Evolutionary conservation across 2,797 vertebrate species (phyloP), one percentile per base, ranked within the genome.

Genomic region (Salarias fasciatus): DNA sequence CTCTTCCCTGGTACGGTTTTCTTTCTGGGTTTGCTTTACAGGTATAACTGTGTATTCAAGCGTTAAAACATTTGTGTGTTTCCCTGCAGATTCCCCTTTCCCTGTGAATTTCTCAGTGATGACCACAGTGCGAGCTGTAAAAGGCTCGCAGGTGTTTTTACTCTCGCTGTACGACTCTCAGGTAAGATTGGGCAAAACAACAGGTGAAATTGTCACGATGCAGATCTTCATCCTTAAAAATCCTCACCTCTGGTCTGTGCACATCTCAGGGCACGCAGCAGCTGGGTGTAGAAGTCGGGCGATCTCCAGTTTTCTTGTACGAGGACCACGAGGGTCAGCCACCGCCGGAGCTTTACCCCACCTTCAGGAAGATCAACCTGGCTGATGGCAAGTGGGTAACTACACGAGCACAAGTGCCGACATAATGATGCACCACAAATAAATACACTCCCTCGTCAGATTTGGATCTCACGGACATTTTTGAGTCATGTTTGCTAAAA

Each of bases 371-470:
- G 69, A 88, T 97, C 81, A 97, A 96, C 77, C 86, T 98, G 5
- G 95, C 96, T 29, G 96, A 98, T 71, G 96, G 96, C 64, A 97
- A 98, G 97, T 98, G 90, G 92, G 97, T 94, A 77, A 79, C 60
- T 33, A 6, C 81, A 24, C 18, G 18, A 24, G 3, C 18, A 24
- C 18, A 24, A 24, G 18, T 24, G 18, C 18, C 18, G 18, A 24
- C 18, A 24, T 18, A 24, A 24, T 3, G 18, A 24, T 24, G 18
- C 18, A 24, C 18, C 18, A 2, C 24, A 24, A 24, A 24, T 24
- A 24, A 2, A 24, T 24, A 18, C 18, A 24, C 18, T 24, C 18
- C 18, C 18, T 24, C 18, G 24, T 24, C 18, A 24, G 24, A 24
- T 24, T 24, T 24, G 18, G 24, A 24, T 18, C 18, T 24, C 24